Base-by-base conservation (phyloP, 2,888 invertebrate genomes). In the Eumacrocentrus americanus region DNA sequence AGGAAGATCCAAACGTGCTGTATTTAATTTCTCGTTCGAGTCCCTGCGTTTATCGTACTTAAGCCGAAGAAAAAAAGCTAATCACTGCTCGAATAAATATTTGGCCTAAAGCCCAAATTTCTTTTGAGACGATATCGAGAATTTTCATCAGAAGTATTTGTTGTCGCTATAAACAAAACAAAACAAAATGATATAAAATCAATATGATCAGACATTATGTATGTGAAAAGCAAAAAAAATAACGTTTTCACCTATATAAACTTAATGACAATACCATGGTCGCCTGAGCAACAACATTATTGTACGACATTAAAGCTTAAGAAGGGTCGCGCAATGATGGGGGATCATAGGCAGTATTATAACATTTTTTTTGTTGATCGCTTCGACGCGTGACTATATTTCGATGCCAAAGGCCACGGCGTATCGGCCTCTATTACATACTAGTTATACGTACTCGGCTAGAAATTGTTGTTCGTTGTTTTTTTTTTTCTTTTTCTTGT, bases 331-430 rank as follows among this genome's bases (percentile, higher is more conserved):
- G 16, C 16, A n/a, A 25, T 40, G 22, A 40, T 29, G 16, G 20
- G 22, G 23, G n/a, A 53, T 47, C 51, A 52, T 20, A 23, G 42
- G 22, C 51, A 59, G 35, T 53, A 37, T 52, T 54, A 56, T 56
- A n/a, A n/a, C 48, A 46, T 48, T 20, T 25, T 55, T 35, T 48
- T 60, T 46, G 42, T 51, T 60, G 35, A 60, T 60, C 38, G 50
- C 55, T 60, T 60, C 20, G 37, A 55, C 18, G 55, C 44, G 46
- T 55, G 42, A 55, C 34, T n/a, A n/a, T 52, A 58, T 40, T 54
- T 40, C 42, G 60, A 60, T 60, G 55, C 55, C 60, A 55, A 60
- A 60, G 55, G 60, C 54, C 54, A 20, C 12, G 40, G 14, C 12
- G 11, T 37, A 50, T 58, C 35, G 58, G 58, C 51, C 58, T 58